Base-by-base conservation (phyloP, 2,888 invertebrate genomes). In the Pterostichus madidus region DNA sequence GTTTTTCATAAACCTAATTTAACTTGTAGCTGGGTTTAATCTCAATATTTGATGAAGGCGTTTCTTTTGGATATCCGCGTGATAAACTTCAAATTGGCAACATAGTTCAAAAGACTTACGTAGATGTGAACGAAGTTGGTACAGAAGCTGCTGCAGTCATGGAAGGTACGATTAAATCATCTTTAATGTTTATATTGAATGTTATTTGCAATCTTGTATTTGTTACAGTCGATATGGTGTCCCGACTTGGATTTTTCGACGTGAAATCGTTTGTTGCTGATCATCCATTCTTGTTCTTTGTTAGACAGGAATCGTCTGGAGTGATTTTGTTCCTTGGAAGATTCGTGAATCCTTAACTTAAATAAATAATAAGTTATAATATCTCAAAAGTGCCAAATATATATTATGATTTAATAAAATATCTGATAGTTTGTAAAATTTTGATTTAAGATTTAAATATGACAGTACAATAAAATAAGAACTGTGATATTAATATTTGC, bases 81-180 rank as follows among this genome's bases (percentile, higher is more conserved):
- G 56, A 24, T 7, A 61, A 73, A 11, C 4, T 84, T 8, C 31
- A 13, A 46, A 75, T 84, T 32, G 80, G 80, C 61, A 39, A 80
- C 10, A 77, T 84, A 8, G 49, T 84, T 7, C 84, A 84, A 73
- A 84, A 84, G 77, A 68, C 83, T 15, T 83, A 76, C 53, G 83
- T 84, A n/a, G 80, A 84, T 81, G 83, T 84, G 5, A 84, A 84
- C 61, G 84, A 84, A 56, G 73, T 75, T 61, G 84, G 84, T 46
- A 84, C 84, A n/a, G 84, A 83, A 84, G 84, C 84, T 64, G 84
- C 84, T 31, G 84, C 83, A 17, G 84, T 73, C 1, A 84, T 80
- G 10, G 84, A 75, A 81, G 73, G 84, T 84, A 84, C 59, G 49
- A 24, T 52, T 24, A 24, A 24, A 24, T 24, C 24, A 3, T 24